Conservation (phyloP, 2,888 invertebrate species). For the Limnephilus lunatus region DNA sequence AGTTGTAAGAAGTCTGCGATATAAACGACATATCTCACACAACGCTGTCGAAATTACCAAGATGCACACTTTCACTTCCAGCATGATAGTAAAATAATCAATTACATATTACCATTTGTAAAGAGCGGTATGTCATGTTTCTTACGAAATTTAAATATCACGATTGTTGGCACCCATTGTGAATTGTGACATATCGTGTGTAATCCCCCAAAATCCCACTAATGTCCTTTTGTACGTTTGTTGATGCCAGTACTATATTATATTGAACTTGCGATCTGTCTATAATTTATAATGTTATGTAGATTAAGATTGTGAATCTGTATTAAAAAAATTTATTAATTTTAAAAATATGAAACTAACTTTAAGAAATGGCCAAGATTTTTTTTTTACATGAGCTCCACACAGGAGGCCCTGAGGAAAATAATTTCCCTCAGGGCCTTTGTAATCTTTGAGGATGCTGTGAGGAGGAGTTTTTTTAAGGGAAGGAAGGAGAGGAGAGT, state of each 20-base stretch:
- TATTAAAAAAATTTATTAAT: no score
- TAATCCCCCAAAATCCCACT: neutral
- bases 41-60: neutral
- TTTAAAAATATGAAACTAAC: no score
- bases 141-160: neutral
- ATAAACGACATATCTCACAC: neutral
- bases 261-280: neutral
- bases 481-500: no score
- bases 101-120: neutral
- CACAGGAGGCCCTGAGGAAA: no score
- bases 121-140: neutral
- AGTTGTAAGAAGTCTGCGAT: neutral
- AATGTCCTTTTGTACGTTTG: neutral
- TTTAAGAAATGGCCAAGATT: no score
- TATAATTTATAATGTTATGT: no score
- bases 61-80: neutral
- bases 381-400: no score
- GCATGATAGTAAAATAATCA: neutral
- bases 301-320: no score
- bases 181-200: neutral
- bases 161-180: neutral
- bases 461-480: no score
- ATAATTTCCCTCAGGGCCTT: no score
- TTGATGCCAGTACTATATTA: neutral
- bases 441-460: no score